phyloP scores from a whole-genome alignment of 2,797 vertebrate genomes.

The Capromys pilorides region DNA sequence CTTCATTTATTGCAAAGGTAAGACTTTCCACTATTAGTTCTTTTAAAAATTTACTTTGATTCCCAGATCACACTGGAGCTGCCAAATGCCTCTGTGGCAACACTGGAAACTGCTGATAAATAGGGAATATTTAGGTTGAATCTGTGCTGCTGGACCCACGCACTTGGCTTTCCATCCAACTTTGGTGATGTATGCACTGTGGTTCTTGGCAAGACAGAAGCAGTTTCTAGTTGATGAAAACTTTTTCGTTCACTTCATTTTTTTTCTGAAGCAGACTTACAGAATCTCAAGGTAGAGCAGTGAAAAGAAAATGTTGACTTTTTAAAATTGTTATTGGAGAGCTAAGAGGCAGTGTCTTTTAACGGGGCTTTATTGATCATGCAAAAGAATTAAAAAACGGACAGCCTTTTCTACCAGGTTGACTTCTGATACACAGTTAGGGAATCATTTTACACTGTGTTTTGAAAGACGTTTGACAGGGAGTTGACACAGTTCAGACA shows the following conservation, averaged over 20 bases:
- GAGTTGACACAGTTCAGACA: neutral
- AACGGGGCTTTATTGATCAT: neutral
- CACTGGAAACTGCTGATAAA: constrained; percentile 69
- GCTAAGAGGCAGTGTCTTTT: constrained; percentile 39
- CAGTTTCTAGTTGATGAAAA: constrained; percentile 70
- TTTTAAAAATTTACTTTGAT: constrained; percentile 71
- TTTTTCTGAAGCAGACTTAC: constrained; percentile 53
- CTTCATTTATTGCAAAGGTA: constrained; percentile 75
- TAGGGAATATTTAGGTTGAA: constrained; percentile 73
- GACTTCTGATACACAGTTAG: neutral
- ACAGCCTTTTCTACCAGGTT: neutral
- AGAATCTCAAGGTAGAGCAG: constrained; percentile 65
- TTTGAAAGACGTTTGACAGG: neutral
- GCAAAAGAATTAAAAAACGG: constrained; percentile 27
- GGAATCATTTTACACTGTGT: neutral
- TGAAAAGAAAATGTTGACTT: constrained; percentile 64
- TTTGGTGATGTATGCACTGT: constrained; percentile 76
- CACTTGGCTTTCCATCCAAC: constrained; percentile 78
- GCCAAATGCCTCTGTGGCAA: constrained; percentile 68
- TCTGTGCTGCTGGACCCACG: constrained; percentile 55
- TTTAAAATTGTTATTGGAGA: constrained; percentile 54
- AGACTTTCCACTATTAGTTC: constrained; percentile 79
- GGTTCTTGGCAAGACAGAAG: constrained; percentile 72
- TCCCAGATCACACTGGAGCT: constrained; percentile 64
- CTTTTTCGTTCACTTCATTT: neutral